Evolutionary conservation across 2,113 vertebrate genomes (phyloP).

Genomic region (Myotis brandtii): DNA sequence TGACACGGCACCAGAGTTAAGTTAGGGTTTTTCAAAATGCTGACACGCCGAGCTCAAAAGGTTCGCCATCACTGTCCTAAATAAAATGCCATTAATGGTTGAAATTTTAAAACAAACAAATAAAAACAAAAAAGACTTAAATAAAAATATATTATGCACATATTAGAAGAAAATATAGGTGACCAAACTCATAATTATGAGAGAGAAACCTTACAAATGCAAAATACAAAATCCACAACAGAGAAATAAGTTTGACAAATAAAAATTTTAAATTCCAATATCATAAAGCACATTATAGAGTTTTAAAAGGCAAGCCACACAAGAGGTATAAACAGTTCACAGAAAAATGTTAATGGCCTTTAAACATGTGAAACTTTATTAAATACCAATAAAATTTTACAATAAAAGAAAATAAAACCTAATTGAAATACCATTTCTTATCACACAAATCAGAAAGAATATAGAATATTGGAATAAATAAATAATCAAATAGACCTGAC

Average conservation of each 20-base stretch:
- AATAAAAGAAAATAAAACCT: conserved; percentile 39
- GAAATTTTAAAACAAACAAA: background rate
- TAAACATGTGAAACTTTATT: background rate
- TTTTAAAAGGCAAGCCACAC: background rate
- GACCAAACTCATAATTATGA: background rate
- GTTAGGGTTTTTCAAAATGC: no score
- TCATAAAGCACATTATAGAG: background rate
- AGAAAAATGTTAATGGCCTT: conserved; percentile 25
- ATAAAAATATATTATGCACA: conserved; percentile 36
- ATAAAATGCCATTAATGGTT: conserved; percentile 60
- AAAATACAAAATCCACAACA: conserved; percentile 47
- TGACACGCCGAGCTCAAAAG: no score
- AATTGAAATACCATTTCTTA: background rate
- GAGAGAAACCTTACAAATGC: background rate
- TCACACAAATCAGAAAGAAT: background rate
- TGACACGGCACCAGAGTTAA: no score
- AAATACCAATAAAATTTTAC: conserved; percentile 42
- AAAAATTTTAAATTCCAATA: conserved; percentile 35
- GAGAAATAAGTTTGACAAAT: background rate
- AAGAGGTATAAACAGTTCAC: conserved; percentile 11
- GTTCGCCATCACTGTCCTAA: background rate
- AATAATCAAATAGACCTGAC: conserved; percentile 8
- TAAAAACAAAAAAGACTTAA: background rate
- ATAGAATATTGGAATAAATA: background rate
- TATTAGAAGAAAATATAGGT: conserved; percentile 14